Evolutionary conservation across 2,888 invertebrate species (phyloP).

Genomic region (Neuroscelio doddi): DNA sequence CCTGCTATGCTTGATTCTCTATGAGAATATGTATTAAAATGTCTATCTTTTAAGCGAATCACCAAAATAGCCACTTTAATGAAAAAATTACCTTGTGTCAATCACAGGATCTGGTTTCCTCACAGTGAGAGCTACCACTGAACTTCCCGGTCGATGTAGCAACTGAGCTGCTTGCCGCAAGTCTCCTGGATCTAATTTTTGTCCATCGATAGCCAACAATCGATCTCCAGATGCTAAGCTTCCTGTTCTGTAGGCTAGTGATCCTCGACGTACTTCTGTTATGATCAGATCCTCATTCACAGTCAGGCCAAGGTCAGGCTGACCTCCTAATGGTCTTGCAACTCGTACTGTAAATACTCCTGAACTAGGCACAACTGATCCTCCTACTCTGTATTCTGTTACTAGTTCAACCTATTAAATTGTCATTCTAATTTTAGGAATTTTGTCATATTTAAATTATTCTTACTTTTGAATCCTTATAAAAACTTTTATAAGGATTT

Average conservation of each 20-base stretch:
- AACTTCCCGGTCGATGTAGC: constrained; percentile 67
- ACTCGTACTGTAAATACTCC: constrained; percentile 94
- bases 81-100: constrained; percentile 60
- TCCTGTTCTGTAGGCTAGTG: constrained; percentile 91
- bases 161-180: constrained; percentile 70
- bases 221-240: constrained; percentile 90
- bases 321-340: constrained; percentile 78
- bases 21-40: no score
- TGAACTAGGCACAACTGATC: constrained; percentile 91
- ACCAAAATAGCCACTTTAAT: no score
- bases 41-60: no score
- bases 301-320: constrained; percentile 90
- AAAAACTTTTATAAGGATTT: no score
- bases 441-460: no score
- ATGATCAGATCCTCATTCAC: constrained; percentile 90
- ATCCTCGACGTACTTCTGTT: constrained; percentile 91
- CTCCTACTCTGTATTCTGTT: constrained; percentile 92
- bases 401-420: constrained; percentile 80
- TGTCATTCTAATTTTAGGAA: background rate
- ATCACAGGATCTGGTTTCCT: constrained; percentile 63
- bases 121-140: constrained; percentile 66
- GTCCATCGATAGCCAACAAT: constrained; percentile 89
- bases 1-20: no score
- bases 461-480: no score
- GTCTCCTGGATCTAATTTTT: constrained; percentile 73